These are phyloP conservation scores for Poeciliopsis paucimaculata DNA, from an alignment of 2,797 vertebrate species.

Conservation along the genomic window DNA sequence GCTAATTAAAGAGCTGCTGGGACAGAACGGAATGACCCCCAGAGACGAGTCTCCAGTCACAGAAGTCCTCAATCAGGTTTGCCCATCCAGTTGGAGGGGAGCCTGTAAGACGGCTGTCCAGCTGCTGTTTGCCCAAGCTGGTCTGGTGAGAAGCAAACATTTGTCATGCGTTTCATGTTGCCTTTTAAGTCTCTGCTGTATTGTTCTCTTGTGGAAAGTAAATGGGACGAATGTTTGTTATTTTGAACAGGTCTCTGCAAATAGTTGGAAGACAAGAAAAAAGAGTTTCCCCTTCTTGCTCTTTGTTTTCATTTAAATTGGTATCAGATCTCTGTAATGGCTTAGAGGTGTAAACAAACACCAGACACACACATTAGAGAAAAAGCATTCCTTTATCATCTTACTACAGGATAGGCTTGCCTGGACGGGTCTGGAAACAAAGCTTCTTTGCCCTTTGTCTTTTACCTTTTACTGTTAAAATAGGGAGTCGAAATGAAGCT, in stretches of 20 bases:
- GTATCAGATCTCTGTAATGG: slow-evolving; percentile 45
- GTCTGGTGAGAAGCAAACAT: slow-evolving; percentile 87
- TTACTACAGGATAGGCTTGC: slow-evolving; percentile 62
- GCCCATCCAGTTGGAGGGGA: slow-evolving; percentile 96
- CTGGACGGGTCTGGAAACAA: slow-evolving; percentile 52
- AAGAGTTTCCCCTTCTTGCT: slow-evolving; percentile 33
- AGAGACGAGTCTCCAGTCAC: slow-evolving; percentile 93
- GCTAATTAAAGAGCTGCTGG: slow-evolving; percentile 93
- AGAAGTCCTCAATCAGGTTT: slow-evolving; percentile 97
- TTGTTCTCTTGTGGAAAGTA: slow-evolving; percentile 1
- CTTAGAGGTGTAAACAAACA: slow-evolving; percentile 72
- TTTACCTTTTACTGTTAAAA: slow-evolving; percentile 29
- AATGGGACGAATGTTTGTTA: neutral
- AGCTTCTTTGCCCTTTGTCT: neutral
- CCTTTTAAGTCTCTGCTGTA: neutral
- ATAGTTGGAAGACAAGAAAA: slow-evolving; percentile 2
- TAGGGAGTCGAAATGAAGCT: slow-evolving; percentile 27
- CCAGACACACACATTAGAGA: slow-evolving; percentile 53
- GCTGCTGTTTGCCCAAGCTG: slow-evolving; percentile 95
- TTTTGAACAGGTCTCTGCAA: slow-evolving; percentile 34
- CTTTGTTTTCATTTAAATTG: slow-evolving; percentile 59
- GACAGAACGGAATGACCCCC: slow-evolving; percentile 89
- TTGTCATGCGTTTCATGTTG: neutral
- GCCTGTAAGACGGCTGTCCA: slow-evolving; percentile 99
- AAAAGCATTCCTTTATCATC: slow-evolving; percentile 68